phyloP scores from a whole-genome alignment of 2,888 invertebrate genomes.

The Cephus nigrinus region DNA sequence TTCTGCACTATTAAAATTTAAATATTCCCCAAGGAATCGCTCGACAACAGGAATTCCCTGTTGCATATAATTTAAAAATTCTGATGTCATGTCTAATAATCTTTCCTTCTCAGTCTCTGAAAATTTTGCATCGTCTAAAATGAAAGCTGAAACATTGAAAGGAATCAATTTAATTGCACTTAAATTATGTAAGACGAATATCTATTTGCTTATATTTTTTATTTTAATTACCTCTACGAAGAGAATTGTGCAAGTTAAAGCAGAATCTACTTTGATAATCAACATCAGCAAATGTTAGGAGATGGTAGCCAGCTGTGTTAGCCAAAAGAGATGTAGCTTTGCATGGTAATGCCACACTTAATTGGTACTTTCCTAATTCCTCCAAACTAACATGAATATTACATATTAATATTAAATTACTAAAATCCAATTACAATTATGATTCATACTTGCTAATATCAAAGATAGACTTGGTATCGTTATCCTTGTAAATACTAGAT shows the following conservation, averaged over 20 bases:
- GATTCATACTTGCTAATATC: constrained; percentile 46
- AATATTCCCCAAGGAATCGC: constrained; percentile 55
- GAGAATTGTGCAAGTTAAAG: constrained; percentile 57
- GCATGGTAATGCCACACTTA: constrained; percentile 52
- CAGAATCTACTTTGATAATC: constrained; percentile 60
- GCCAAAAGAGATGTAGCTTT: constrained; percentile 58
- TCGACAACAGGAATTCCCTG: constrained; percentile 58
- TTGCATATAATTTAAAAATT: constrained; percentile 59
- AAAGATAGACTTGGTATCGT: constrained; percentile 52
- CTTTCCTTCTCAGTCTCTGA: constrained; percentile 47
- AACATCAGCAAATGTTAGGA: constrained; percentile 54
- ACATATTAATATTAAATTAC: not conserved
- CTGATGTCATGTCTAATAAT: constrained; percentile 50
- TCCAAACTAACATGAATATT: constrained; percentile 35
- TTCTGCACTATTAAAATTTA: constrained; percentile 51
- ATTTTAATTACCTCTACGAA: constrained; percentile 46
- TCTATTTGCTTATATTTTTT: not conserved
- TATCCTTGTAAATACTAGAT: constrained; percentile 48
- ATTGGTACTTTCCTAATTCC: constrained; percentile 54
- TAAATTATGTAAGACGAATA: not conserved
- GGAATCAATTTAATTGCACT: constrained; percentile 3
- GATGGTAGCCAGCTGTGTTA: constrained; percentile 57
- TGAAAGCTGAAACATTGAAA: constrained; percentile 46
- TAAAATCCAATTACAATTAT: not conserved
- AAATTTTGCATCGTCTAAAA: constrained; percentile 51